Evolutionary conservation across 2,888 invertebrate genomes (phyloP).

Genomic region (Meta bourneti): DNA sequence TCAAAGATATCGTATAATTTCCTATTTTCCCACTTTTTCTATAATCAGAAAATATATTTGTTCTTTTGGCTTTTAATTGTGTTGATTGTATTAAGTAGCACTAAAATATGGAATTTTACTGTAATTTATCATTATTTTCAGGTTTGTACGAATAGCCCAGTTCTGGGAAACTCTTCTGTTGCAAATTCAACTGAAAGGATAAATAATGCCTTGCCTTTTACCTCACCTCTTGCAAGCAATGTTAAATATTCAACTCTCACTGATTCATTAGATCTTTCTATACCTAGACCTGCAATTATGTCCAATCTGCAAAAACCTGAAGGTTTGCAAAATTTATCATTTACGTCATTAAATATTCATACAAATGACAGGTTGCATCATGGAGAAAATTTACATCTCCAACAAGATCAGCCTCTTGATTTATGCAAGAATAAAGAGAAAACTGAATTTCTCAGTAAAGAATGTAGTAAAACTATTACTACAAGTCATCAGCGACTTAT

Average conservation of each 20-base stretch:
- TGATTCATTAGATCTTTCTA: slow-evolving; percentile 29
- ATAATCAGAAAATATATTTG: no score
- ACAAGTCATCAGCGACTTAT: slow-evolving; percentile 83
- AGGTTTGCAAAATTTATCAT: slow-evolving; percentile 35
- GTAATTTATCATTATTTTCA: slow-evolving; percentile 12
- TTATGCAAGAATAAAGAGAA: slow-evolving; percentile 75
- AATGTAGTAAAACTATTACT: slow-evolving; percentile 77
- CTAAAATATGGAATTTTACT: no score
- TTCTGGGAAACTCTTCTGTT: slow-evolving; percentile 33
- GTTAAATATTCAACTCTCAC: slow-evolving; percentile 1
- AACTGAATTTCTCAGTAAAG: slow-evolving; percentile 16
- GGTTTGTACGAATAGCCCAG: slow-evolving; percentile 62
- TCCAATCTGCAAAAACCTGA: slow-evolving; percentile 47
- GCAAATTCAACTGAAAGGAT: background rate
- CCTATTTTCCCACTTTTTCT: no score
- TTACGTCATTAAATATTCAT: slow-evolving; percentile 24
- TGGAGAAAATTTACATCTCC: slow-evolving; percentile 5
- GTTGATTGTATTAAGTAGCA: no score
- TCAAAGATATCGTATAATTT: no score
- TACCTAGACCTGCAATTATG: slow-evolving; percentile 11
- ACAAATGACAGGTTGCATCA: slow-evolving; percentile 14
- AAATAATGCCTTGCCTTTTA: background rate
- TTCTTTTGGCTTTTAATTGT: no score
- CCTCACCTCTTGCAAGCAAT: slow-evolving; percentile 11
- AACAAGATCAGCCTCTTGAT: slow-evolving; percentile 76